These are phyloP conservation scores for Danio tinwini DNA, from an alignment of 2,797 vertebrate species.

Conservation along the genomic window DNA sequence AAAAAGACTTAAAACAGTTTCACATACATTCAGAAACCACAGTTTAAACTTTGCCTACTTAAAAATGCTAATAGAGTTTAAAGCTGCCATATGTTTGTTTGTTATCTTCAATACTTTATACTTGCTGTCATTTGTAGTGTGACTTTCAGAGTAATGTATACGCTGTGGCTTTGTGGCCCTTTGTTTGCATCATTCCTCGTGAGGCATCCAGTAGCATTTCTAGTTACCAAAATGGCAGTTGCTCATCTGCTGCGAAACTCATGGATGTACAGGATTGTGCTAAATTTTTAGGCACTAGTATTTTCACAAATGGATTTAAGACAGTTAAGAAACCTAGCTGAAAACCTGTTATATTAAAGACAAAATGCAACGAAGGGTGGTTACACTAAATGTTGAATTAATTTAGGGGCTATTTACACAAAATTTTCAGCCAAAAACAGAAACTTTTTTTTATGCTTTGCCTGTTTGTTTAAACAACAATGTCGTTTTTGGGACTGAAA, in stretches of 20 bases:
- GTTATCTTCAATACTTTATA: not conserved
- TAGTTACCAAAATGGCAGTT: not conserved
- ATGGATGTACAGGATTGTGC: too few species aligned
- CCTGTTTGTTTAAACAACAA: too few species aligned
- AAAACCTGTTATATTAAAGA: too few species aligned
- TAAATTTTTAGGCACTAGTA: too few species aligned
- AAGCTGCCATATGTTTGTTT: not conserved
- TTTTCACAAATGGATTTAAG: too few species aligned
- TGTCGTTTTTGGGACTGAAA: too few species aligned
- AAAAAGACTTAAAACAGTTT: not conserved
- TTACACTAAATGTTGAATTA: too few species aligned
- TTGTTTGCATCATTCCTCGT: not conserved
- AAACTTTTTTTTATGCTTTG: too few species aligned
- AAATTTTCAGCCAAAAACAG: too few species aligned
- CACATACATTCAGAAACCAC: constrained; percentile 2
- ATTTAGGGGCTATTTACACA: too few species aligned
- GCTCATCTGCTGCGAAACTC: not conserved
- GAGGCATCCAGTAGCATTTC: not conserved
- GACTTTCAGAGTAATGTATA: not conserved
- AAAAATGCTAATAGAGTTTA: not conserved
- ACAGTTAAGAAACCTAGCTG: too few species aligned
- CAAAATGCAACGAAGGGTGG: too few species aligned
- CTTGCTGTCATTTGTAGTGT: not conserved
- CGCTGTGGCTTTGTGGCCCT: not conserved
- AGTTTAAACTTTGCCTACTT: not conserved